Evolutionary conservation across 2,888 invertebrate genomes (phyloP), one percentile per base, ranked within the genome.

Genomic region (Tetranychus piercei): DNA sequence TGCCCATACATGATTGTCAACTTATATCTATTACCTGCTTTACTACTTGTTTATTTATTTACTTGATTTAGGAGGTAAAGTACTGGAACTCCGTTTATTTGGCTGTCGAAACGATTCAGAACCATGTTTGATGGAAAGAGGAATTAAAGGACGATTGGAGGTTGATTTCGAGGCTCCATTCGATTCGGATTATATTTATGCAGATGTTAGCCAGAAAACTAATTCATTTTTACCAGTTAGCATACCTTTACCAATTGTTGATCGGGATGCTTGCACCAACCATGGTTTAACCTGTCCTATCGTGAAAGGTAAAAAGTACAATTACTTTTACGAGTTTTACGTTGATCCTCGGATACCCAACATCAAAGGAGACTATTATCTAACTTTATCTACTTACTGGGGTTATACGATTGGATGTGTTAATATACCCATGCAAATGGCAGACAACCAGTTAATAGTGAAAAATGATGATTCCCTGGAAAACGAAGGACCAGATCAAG

Each of bases 151-250:
- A 11, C 34, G 44, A 71, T 71, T 71, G 45, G 71, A 71, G 20
- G 34, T 71, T n/a, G 71, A 71, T 71, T 71, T 71, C n/a, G 34
- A 44, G 20, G 71, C 71, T 45, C 71, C 71, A 15, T 71, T 71
- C n/a, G 45, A 71, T 45, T 43, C 71, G 15, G 44, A 45, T 20
- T 71, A 44, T n/a, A 44, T 71, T 44, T 45, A 45, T 45, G 44
- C 44, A 11, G 71, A 71, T 45, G 71, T 71, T 71, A 20, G 43
- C 20, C 20, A 34, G 23, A 20, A 18, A 71, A 23, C 71, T 18
- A n/a, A n/a, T 34, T 43, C 71, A n/a, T 45, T 45, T 18, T 44
- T 43, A 34, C 18, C 71, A 44, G 34, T 43, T 8, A 55, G 15
- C 3, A 15, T 55, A 9, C 55, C 55, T 55, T n/a, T 71, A 20